phyloP scores from a whole-genome alignment of 2,113 vertebrate genomes.

The Ciconia boyciana region DNA sequence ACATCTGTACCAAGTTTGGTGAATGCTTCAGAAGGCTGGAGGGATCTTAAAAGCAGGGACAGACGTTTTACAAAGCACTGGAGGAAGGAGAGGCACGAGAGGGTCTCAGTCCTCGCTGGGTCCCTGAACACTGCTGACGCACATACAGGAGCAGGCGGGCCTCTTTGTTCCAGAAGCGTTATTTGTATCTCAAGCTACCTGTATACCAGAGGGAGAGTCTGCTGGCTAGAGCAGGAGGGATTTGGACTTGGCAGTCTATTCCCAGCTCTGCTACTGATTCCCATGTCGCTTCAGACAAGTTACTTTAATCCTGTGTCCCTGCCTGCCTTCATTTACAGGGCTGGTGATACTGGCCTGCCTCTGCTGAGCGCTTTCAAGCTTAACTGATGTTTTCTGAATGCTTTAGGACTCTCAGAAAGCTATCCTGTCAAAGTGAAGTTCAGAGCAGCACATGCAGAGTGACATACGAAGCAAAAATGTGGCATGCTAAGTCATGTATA shows the following conservation, averaged over 20 bases:
- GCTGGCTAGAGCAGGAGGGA: neutral
- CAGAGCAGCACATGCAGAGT: neutral
- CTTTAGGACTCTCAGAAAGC: neutral
- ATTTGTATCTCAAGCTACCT: neutral
- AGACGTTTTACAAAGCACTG: neutral
- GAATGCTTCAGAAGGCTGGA: neutral
- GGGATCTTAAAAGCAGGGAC: neutral
- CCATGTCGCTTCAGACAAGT: neutral
- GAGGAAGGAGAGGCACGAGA: neutral
- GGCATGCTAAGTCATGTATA: no score
- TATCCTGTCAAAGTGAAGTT: neutral
- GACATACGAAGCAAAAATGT: neutral
- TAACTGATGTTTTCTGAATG: neutral
- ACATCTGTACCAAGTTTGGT: no score
- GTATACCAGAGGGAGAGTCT: neutral
- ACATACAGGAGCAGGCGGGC: neutral
- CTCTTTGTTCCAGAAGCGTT: neutral
- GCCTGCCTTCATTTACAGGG: neutral
- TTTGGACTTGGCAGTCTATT: neutral
- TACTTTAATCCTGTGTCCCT: neutral
- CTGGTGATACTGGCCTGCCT: neutral
- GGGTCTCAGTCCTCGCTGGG: no score
- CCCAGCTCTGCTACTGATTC: neutral
- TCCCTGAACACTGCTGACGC: neutral
- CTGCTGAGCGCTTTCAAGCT: neutral